Evolutionary conservation across 30 jellyfish, hydroid and myxozoan genomes (phyloP).

Genomic region (Clytia hemisphaerica): DNA sequence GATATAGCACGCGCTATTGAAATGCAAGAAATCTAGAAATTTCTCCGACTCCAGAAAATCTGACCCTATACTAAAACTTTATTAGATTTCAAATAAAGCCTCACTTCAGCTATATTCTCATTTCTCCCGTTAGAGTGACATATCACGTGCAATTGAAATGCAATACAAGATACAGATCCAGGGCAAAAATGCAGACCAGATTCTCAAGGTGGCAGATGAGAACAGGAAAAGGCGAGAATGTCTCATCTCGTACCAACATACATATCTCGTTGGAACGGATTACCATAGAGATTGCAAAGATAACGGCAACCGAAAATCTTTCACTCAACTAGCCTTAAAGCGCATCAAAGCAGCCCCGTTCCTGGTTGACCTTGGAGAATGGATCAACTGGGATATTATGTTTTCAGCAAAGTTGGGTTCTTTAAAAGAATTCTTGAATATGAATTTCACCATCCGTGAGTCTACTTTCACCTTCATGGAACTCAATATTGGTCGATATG

Average conservation of each 20-base stretch:
- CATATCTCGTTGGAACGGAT: slow-evolving; percentile 16
- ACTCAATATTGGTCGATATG: slow-evolving; percentile 12
- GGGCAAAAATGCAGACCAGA: background rate
- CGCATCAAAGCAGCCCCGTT: slow-evolving; percentile 56
- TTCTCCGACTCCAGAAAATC: too few relatives aligned
- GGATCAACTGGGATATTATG: slow-evolving; percentile 59
- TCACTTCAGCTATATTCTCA: too few relatives aligned
- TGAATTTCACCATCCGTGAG: slow-evolving; percentile 6
- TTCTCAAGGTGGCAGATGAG: background rate
- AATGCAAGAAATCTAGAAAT: too few relatives aligned
- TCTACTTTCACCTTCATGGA: slow-evolving; percentile 36
- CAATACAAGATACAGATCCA: slow-evolving; percentile 1
- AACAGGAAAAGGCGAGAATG: background rate
- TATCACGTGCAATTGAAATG: background rate
- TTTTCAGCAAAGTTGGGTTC: slow-evolving; percentile 57
- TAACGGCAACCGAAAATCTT: background rate
- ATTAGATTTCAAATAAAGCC: too few relatives aligned
- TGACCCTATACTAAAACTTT: too few relatives aligned
- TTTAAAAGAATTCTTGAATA: slow-evolving; percentile 30
- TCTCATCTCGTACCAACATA: background rate
- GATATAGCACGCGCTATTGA: too few relatives aligned
- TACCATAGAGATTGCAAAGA: background rate
- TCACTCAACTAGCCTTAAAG: slow-evolving; percentile 12
- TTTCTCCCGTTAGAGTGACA: background rate
- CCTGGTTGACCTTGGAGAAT: slow-evolving; percentile 46